These are phyloP conservation scores for Dyspetes luteomarginatus DNA, from an alignment of 2,888 invertebrate genomes.

Conservation along the genomic window DNA sequence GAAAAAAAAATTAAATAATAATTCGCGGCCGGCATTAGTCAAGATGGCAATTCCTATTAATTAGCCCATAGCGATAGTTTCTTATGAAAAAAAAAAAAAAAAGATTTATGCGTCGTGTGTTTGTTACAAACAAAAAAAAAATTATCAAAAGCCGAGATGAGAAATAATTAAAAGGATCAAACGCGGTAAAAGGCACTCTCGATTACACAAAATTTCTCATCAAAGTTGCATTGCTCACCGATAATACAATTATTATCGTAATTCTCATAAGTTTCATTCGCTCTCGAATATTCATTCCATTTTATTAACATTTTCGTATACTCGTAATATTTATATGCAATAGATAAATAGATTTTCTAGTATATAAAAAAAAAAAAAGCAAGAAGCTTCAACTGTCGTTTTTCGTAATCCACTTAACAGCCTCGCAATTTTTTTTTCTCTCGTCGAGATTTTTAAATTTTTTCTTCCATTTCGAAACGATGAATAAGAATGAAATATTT, in stretches of 20 bases:
- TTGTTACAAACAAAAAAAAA: neutral
- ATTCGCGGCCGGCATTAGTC: too few species aligned
- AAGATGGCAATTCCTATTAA: neutral
- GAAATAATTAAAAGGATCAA: constrained; percentile 33
- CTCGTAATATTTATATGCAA: constrained; percentile 35
- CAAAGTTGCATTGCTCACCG: neutral
- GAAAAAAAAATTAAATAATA: too few species aligned
- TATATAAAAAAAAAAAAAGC: constrained; percentile 24
- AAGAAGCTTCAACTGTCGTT: constrained; percentile 32
- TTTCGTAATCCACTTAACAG: constrained; percentile 33
- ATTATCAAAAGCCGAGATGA: constrained; percentile 13
- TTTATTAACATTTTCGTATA: constrained; percentile 46
- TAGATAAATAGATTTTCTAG: constrained; percentile 59
- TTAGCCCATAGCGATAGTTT: constrained; percentile 29
- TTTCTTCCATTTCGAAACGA: constrained; percentile 1
- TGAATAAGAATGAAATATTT: constrained; percentile 18
- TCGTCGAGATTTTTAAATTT: constrained; percentile 1
- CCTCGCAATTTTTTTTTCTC: constrained; percentile 10
- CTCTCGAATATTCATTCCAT: constrained; percentile 16
- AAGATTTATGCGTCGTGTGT: neutral
- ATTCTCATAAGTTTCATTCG: neutral
- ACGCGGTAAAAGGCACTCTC: constrained; percentile 66
- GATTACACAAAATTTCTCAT: constrained; percentile 22
- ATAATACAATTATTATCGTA: neutral
- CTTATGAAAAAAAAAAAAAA: constrained; percentile 34